Evolutionary conservation across 2,113 vertebrate species (phyloP).

Genomic region (Ondatra zibethicus): DNA sequence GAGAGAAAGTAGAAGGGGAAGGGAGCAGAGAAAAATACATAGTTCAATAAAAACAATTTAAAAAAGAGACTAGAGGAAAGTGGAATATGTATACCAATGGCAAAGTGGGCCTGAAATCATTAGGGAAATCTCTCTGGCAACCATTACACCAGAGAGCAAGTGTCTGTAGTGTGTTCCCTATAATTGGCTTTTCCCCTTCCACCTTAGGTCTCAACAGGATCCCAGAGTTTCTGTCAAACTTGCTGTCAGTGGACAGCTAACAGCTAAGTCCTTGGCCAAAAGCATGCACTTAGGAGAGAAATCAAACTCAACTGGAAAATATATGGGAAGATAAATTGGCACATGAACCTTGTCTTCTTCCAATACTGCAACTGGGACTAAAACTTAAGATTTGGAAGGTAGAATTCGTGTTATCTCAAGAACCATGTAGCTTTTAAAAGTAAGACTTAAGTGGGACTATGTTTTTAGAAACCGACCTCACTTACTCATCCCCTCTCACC

Average conservation of each 20-base stretch:
- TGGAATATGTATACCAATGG: background rate
- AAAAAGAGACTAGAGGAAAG: background rate
- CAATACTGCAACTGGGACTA: background rate
- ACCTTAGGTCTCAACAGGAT: background rate
- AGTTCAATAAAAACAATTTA: too few relatives aligned
- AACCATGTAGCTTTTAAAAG: background rate
- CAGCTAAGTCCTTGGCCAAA: background rate
- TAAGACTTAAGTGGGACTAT: accelerated
- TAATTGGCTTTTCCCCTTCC: background rate
- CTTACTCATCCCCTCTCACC: accelerated
- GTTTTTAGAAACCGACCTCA: background rate
- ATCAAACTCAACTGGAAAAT: background rate
- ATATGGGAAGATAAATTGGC: background rate
- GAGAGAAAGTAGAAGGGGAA: too few relatives aligned
- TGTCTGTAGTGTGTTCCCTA: background rate
- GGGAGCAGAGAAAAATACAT: background rate
- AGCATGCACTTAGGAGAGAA: background rate
- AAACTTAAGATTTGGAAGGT: background rate
- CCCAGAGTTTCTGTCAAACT: background rate
- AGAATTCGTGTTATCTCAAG: too few relatives aligned
- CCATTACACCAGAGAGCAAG: background rate
- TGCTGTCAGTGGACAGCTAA: background rate
- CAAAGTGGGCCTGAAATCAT: background rate
- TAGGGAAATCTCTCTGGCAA: background rate
- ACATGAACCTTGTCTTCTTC: background rate